phyloP scores from a whole-genome alignment of 1,140 invertebrate genomes.

The Danaus plexippus region DNA sequence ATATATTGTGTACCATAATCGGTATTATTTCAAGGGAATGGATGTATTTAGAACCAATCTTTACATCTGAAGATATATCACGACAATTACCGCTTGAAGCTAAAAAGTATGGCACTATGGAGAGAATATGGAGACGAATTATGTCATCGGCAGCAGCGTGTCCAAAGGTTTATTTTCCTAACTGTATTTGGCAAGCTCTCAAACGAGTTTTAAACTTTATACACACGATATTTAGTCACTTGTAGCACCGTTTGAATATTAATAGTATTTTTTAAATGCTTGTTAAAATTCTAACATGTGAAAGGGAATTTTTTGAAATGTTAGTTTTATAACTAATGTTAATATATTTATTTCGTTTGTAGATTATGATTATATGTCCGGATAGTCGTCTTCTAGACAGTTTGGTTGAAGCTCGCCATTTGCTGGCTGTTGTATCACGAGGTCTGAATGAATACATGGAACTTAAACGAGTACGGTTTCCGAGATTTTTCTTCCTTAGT shows the following conservation, averaged over 20 bases:
- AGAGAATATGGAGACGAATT: slow-evolving; percentile 81
- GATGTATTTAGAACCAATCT: slow-evolving; percentile 90
- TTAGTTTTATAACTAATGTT: too few relatives aligned
- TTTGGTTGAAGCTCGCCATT: slow-evolving; percentile 77
- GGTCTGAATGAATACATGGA: slow-evolving; percentile 84
- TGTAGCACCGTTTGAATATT: too few relatives aligned
- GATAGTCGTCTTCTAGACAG: slow-evolving; percentile 77
- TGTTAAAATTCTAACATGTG: too few relatives aligned
- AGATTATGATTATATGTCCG: slow-evolving; percentile 76
- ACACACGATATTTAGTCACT: too few relatives aligned
- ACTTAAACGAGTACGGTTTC: slow-evolving; percentile 80
- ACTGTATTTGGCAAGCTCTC: slow-evolving; percentile 4
- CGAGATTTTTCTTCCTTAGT: slow-evolving; percentile 84
- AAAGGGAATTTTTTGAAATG: too few relatives aligned
- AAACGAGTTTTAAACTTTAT: too few relatives aligned
- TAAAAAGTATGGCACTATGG: slow-evolving; percentile 85
- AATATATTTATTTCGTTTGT: slow-evolving; percentile 28
- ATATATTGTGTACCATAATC: too few relatives aligned
- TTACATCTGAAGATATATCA: slow-evolving; percentile 87
- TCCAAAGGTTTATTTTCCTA: slow-evolving; percentile 71
- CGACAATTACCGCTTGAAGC: slow-evolving; percentile 80
- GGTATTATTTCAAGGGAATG: slow-evolving; percentile 73
- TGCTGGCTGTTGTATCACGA: slow-evolving; percentile 80
- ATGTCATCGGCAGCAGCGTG: slow-evolving; percentile 79
- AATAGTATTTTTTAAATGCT: too few relatives aligned